These are phyloP conservation scores for Centropus unirufus DNA, from an alignment of 2,113 vertebrate genomes.

Conservation along the genomic window DNA sequence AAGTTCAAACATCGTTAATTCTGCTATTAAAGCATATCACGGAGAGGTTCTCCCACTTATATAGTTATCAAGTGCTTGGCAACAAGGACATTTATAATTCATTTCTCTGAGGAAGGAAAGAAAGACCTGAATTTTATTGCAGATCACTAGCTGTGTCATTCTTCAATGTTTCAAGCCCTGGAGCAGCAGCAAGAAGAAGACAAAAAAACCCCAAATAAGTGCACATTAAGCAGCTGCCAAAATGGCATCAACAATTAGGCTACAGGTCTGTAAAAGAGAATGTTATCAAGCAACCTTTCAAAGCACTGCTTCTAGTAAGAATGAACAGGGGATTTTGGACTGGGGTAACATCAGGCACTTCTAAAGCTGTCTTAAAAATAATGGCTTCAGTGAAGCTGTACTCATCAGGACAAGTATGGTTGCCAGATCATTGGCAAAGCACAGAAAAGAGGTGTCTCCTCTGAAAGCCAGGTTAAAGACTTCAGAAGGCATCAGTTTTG, in stretches of 20 bases:
- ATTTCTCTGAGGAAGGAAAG: constrained; percentile 57
- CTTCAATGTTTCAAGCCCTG: neutral
- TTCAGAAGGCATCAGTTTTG: neutral
- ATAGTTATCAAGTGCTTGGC: constrained; percentile 56
- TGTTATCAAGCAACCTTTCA: neutral
- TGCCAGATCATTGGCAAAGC: neutral
- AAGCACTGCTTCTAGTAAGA: neutral
- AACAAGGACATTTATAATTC: constrained; percentile 62
- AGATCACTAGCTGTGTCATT: constrained; percentile 27
- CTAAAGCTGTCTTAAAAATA: neutral
- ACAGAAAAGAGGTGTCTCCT: neutral
- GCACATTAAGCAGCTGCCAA: neutral
- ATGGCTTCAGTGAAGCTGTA: neutral
- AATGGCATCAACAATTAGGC: neutral
- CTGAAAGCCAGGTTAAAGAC: neutral
- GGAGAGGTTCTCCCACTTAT: constrained; percentile 54
- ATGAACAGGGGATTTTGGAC: neutral
- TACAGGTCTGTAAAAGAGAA: neutral
- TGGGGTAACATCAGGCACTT: neutral
- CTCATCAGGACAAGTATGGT: rapidly evolving
- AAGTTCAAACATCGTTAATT: constrained; percentile 67
- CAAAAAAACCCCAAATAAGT: neutral
- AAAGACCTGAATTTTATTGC: constrained; percentile 41
- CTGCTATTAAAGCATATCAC: constrained; percentile 62
- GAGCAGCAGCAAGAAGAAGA: neutral